A percentile compares a stretch with the other conserved stretches of the same genome.
Evolutionary conservation across 2,797 vertebrate genomes (phyloP).

Genomic region (Chromis chromis): DNA sequence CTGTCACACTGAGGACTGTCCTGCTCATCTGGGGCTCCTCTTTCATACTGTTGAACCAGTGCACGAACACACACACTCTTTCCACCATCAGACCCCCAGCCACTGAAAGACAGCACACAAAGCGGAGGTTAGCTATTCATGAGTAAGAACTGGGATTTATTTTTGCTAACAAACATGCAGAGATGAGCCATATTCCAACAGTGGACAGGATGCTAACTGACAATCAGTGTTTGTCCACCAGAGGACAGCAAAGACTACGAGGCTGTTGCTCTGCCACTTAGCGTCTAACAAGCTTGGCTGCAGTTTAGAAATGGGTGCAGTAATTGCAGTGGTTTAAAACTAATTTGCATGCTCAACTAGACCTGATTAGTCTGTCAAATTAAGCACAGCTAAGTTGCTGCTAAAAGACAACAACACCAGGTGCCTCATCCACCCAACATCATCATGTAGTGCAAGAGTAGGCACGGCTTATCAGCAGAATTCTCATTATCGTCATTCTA

Average conservation of each 20-base stretch:
- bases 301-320: not conserved
- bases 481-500: no score
- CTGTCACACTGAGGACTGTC: constrained; percentile 77
- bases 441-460: no score
- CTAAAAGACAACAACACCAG: no score
- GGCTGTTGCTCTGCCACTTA: not conserved
- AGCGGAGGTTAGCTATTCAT: not conserved
- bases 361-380: not conserved
- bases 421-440: no score
- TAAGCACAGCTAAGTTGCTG: no score
- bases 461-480: no score
- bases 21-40: constrained; percentile 74
- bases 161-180: not conserved
- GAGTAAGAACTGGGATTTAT: not conserved
- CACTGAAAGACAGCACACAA: constrained; percentile 58
- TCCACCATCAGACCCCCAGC: constrained; percentile 85
- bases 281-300: not conserved
- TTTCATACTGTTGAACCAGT: constrained; percentile 95
- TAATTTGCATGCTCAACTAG: no score
- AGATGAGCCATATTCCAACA: not conserved
- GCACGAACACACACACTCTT: constrained; percentile 92
- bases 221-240: constrained; percentile 47
- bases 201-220: not conserved
- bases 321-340: no score
- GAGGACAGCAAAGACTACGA: constrained; percentile 56